Percentiles rank a stretch among this genome's conserved stretches.
Evolutionary conservation across 2,797 vertebrate species (phyloP).

Genomic region (Harpagifer antarcticus): DNA sequence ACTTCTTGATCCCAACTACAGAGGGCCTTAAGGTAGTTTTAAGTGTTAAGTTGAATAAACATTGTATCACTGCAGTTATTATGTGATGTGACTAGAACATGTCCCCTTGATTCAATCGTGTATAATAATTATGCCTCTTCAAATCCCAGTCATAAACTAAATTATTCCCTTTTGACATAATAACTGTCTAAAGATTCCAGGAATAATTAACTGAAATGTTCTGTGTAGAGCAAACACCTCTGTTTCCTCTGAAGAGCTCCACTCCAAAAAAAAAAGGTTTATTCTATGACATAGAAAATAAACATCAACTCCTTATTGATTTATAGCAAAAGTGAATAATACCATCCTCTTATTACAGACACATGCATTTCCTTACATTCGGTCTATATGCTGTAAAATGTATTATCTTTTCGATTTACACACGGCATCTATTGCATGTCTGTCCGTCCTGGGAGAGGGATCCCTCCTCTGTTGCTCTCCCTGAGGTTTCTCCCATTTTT

Average conservation of each 20-base stretch:
- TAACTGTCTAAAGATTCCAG: slow-evolving; percentile 54
- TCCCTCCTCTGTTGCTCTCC: no score
- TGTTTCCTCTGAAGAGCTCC: slow-evolving; percentile 12
- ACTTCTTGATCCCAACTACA: background rate
- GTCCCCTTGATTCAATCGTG: slow-evolving; percentile 32
- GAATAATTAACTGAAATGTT: slow-evolving; percentile 41
- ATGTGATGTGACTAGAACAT: slow-evolving; percentile 24
- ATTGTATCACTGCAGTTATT: slow-evolving; percentile 10
- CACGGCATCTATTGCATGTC: no score
- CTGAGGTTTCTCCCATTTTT: no score
- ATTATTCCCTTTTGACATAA: slow-evolving; percentile 36
- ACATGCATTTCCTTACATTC: no score
- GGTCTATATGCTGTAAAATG: no score
- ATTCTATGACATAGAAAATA: no score
- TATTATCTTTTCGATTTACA: no score
- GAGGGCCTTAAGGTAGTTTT: background rate
- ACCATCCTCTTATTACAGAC: no score
- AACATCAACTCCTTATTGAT: background rate
- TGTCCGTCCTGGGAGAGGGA: no score
- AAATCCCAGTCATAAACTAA: slow-evolving; percentile 12
- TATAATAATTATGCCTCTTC: slow-evolving; percentile 35
- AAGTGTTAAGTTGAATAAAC: background rate
- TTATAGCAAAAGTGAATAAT: background rate
- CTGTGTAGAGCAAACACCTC: slow-evolving; percentile 15
- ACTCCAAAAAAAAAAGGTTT: slow-evolving; percentile 6